phyloP scores from a whole-genome alignment of 2,888 invertebrate genomes.

The Sphinx pinastri region DNA sequence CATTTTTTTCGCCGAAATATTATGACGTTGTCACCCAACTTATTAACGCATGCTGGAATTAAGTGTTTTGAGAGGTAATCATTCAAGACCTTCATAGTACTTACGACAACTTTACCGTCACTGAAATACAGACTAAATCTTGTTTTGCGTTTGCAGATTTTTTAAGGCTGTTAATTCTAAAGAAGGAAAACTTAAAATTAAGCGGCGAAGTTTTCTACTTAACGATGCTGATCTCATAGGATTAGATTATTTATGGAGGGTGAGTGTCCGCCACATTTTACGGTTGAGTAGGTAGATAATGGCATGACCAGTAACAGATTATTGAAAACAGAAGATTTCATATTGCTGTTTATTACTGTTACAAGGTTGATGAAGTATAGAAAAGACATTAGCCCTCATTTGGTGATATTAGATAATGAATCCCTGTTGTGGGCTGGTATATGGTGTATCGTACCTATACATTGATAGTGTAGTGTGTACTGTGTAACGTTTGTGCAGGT shows the following conservation, averaged over 20 bases:
- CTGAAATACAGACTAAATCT: neutral
- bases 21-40: slow-evolving; percentile 94
- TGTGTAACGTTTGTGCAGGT: slow-evolving; percentile 77
- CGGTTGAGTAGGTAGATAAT: too few species aligned
- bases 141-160: slow-evolving; percentile 83
- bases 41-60: slow-evolving; percentile 97
- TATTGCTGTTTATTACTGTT: neutral
- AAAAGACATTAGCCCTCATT: too few species aligned
- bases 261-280: slow-evolving; percentile 62
- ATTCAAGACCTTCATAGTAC: neutral
- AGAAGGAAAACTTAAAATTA: slow-evolving; percentile 95
- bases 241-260: slow-evolving; percentile 97
- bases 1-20: slow-evolving; percentile 98
- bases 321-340: too few species aligned
- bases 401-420: too few species aligned
- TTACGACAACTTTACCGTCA: neutral
- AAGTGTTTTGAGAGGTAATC: slow-evolving; percentile 89
- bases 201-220: slow-evolving; percentile 92
- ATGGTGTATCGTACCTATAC: too few species aligned
- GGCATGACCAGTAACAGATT: too few species aligned
- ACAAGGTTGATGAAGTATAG: too few species aligned
- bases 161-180: slow-evolving; percentile 98
- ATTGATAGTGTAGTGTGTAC: neutral
- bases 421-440: too few species aligned
- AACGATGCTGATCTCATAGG: slow-evolving; percentile 98